Evolutionary conservation across 2,113 vertebrate species (phyloP).

Genomic region (Mobula birostris): DNA sequence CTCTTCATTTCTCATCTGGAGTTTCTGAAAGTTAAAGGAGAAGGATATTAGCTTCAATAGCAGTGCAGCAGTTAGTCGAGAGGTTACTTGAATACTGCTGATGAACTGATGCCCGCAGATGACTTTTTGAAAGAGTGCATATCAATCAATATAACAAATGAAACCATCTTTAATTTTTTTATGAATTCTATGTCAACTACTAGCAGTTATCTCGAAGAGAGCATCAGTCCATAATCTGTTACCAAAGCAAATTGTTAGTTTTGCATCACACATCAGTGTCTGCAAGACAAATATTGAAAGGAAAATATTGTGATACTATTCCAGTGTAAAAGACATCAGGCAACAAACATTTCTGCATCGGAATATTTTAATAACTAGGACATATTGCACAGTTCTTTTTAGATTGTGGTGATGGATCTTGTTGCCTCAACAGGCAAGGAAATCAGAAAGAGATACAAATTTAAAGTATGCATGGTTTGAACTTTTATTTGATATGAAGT

Average conservation of each 20-base stretch:
- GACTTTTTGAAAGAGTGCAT: neutral
- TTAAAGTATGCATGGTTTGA: neutral
- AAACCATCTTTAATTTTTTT: neutral
- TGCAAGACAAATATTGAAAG: neutral
- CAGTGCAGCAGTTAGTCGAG: neutral
- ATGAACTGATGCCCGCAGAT: neutral
- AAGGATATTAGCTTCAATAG: neutral
- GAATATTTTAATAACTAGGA: neutral
- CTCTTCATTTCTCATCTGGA: neutral
- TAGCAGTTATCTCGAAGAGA: neutral
- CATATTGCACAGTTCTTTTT: neutral
- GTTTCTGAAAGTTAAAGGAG: neutral
- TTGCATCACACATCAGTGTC: too few relatives aligned
- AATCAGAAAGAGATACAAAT: neutral
- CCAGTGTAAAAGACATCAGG: too few relatives aligned
- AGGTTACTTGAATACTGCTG: neutral
- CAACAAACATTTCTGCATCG: neutral
- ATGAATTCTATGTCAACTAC: too few relatives aligned
- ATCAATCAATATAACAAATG: neutral
- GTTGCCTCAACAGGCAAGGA: neutral
- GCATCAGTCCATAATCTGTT: neutral
- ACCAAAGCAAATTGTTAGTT: neutral
- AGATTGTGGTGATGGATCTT: neutral
- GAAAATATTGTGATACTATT: neutral
- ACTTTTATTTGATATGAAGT: conserved; percentile 6